A percentile compares a stretch with the other conserved stretches of the same genome.
Conservation (phyloP, 64 coral and sea anemone species). For the Pachyseris speciosa region DNA sequence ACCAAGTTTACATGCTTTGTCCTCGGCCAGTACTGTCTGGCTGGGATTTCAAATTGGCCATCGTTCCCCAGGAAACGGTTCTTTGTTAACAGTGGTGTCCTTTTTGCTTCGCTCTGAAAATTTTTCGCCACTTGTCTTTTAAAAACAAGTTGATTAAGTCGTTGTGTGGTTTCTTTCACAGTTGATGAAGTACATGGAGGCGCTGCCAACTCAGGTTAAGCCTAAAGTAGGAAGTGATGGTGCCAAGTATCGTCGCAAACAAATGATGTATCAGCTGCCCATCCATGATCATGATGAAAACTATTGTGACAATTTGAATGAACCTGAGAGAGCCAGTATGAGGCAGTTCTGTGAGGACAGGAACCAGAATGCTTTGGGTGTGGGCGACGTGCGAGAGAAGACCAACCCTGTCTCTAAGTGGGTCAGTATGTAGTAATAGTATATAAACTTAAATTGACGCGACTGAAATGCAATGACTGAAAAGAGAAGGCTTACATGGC, state of each 20-base stretch:
- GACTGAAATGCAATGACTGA: too few relatives aligned
- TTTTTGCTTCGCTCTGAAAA: too few relatives aligned
- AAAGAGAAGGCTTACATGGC: too few relatives aligned
- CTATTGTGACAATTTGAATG: constrained; percentile 88
- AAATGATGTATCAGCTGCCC: constrained; percentile 96
- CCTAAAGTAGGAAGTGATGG: constrained; percentile 84
- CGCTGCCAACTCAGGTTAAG: constrained; percentile 60
- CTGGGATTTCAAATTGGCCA: too few relatives aligned
- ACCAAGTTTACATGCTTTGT: too few relatives aligned
- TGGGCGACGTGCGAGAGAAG: constrained; percentile 93
- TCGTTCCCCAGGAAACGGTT: too few relatives aligned
- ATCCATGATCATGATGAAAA: constrained; percentile 92
- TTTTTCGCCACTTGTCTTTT: too few relatives aligned
- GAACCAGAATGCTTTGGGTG: constrained; percentile 90
- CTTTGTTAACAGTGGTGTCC: too few relatives aligned
- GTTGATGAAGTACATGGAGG: constrained; percentile 96
- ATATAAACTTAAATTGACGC: too few relatives aligned
- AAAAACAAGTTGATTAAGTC: too few relatives aligned
- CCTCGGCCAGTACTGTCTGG: too few relatives aligned
- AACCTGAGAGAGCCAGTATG: constrained; percentile 86
- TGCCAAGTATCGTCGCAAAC: constrained; percentile 91
- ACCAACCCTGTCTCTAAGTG: constrained; percentile 74
- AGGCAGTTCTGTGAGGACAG: constrained; percentile 88
- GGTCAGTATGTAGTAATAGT: constrained; percentile 21
- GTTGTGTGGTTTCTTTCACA: constrained; percentile 26